Base-by-base conservation (phyloP, 2,797 vertebrate species). In the Novumbra hubbsi region DNA sequence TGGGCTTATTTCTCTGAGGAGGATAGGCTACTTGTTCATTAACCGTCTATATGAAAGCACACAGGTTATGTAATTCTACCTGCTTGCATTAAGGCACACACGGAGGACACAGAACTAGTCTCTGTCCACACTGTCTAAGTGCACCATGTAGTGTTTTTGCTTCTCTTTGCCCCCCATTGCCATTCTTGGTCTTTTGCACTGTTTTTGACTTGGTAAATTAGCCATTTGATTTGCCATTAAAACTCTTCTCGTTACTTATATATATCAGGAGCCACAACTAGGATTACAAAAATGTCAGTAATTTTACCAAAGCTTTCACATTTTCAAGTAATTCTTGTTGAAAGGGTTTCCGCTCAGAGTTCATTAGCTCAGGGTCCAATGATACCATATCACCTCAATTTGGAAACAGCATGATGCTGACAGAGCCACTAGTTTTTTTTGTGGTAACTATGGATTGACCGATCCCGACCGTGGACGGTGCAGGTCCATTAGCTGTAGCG, bases 1-100 rank as follows among this genome's bases (percentile, higher is more conserved):
- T 75, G 21, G 65, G 73, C 73, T 82, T 79, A 78, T 55, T 65
- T 72, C 80, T 57, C 69, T 72, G 70, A 76, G 82, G 57, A 16
- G 73, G 71, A 68, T 38, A 6, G 72, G 73, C 19, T 55, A n/a
- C 19, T 24, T 77, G 78, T 52, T 76, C 1, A 55, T 74, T 73
- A 80, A 73, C 50, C 19, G 24, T 57, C 55, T 57, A 24, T n/a
- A 21, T 9, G 8, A 57, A 81, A 72, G 38, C 72, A 49, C 64
- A 49, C 52, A 68, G 41, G 80, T 86, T 76, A 76, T 74, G 65
- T 75, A 70, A 63, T 30, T 52, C 7, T 74, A 1, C 76, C 57
- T 65, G 77, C 3, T 21, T 64, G 80, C 55, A 41, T 80, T 83
- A 83, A 67, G 48, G 60, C 49, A 55, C 55, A 75, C 8, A 0